Base-by-base conservation (phyloP, 2,888 invertebrate species). In the Ariolimax columbianus region DNA sequence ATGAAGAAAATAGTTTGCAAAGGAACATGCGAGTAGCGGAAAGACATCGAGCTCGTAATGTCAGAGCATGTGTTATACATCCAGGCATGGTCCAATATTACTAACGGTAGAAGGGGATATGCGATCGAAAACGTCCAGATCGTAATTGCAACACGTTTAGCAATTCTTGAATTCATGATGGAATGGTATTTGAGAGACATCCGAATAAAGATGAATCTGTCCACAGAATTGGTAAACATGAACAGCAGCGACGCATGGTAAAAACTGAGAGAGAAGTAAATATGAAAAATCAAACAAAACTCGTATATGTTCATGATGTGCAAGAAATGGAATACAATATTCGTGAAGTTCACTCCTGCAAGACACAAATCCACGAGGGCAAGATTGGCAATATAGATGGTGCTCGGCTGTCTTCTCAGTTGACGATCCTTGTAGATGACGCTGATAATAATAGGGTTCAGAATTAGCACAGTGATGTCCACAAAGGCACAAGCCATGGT, bases 201-300 rank as follows among this genome's bases (percentile, higher is more conserved):
- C 17, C 63, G 63, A 33, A 82, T 82, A 66, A 75, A 82, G 23
- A 82, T 63, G 43, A 75, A 82, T 38, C 82, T 55, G 40, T 82
- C 82, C 11, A 82, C 66, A 26, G 82, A 82, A 33, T 82, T 82
- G 4, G 63, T 66, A 47, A 82, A 82, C 75, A 75, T 82, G 63
- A 75, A 75, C 30, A 75, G n/a, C 1, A 82, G 14, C 0, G 82
- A 82, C 0, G 81, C 81, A 6, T 36, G 36, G 0, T 63, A 40
- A 47, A 75, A 33, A 30, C n/a, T n/a, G 23, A 82, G 4, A 6
- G 75, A 43, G 30, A 75, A 17, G 66, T 63, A 75, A 2, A 17
- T 33, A 43, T 75, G 63, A 11, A 81, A 47, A 3, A 72, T 17
- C 1, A 81, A 14, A 47, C 81, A 81, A 17, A 55, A 2, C 7